Evolutionary conservation across 2,113 vertebrate species (phyloP).

Genomic region (human): GRCh38 chr12:12125501-12126000

Average conservation of each 20-base stretch:
- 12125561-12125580: background rate
- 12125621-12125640: background rate
- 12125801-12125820: background rate
- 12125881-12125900: background rate
- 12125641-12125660: background rate
- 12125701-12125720: background rate
- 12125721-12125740: background rate
- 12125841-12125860: background rate
- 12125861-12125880: background rate
- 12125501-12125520: background rate
- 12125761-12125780: background rate
- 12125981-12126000: background rate
- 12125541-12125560: background rate
- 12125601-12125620: background rate
- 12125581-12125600: background rate
- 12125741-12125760: background rate
- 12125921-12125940: constrained; percentile 2
- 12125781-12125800: background rate
- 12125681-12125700: background rate
- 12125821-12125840: background rate
- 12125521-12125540: background rate
- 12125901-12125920: background rate
- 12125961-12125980: constrained; percentile 21
- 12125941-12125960: background rate
- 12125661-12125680: background rate